Conservation (phyloP, 2,888 invertebrate genomes). For the Calliphora vomitoria region DNA sequence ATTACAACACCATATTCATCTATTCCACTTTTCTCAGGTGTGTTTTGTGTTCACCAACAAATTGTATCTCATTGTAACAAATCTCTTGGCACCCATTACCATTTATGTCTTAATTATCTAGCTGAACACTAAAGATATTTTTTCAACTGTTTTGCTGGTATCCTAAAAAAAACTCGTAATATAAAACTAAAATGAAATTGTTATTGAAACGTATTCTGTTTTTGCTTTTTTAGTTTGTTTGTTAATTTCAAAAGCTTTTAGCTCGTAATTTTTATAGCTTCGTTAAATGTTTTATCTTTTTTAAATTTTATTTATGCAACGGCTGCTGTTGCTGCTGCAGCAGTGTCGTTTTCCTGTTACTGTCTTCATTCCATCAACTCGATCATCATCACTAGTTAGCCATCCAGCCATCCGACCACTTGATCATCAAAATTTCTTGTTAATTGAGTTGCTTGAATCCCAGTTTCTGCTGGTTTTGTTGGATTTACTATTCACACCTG, state of each 20-base stretch:
- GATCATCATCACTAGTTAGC: neutral
- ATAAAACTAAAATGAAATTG: conserved; percentile 44
- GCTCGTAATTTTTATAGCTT: conserved; percentile 69
- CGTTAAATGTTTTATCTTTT: conserved; percentile 70
- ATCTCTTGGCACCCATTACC: conserved; percentile 63
- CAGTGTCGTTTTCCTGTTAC: neutral
- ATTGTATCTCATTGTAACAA: conserved; percentile 64
- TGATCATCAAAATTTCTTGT: conserved; percentile 49
- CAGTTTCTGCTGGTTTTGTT: neutral
- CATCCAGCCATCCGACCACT: neutral
- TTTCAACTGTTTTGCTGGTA: neutral
- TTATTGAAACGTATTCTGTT: conserved; percentile 50
- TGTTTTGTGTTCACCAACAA: conserved; percentile 2
- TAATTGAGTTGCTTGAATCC: conserved; percentile 56
- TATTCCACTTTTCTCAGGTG: too few species aligned
- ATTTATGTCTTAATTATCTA: conserved; percentile 65
- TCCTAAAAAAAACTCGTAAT: conserved; percentile 37
- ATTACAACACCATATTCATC: too few species aligned
- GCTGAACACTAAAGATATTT: conserved; percentile 14
- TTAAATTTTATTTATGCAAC: conserved; percentile 62
- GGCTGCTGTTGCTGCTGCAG: conserved; percentile 43
- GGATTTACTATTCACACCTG: conserved; percentile 55
- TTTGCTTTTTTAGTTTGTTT: neutral
- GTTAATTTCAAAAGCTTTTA: conserved; percentile 69
- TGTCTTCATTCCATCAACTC: neutral